Conservation (phyloP, 2,113 vertebrate genomes). For the Spilogale gracilis region DNA sequence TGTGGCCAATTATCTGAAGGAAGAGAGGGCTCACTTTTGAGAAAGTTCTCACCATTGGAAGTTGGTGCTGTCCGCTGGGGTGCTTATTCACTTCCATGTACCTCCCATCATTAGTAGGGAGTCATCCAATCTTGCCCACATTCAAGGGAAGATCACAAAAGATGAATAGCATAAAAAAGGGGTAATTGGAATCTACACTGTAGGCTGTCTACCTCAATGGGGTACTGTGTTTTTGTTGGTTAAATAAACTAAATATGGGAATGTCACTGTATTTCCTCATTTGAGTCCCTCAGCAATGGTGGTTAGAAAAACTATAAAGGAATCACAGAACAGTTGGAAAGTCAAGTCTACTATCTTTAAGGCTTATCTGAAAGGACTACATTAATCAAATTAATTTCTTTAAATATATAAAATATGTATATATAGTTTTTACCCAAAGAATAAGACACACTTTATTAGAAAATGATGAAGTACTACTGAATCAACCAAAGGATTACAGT, state of each 20-base stretch:
- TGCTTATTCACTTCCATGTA: neutral
- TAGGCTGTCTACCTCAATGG: neutral
- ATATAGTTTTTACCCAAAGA: neutral
- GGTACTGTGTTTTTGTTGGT: neutral
- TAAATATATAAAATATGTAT: neutral
- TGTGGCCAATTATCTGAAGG: neutral
- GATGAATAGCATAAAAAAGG: neutral
- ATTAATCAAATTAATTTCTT: neutral
- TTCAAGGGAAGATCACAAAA: neutral
- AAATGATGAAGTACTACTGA: constrained; percentile 51
- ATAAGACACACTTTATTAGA: constrained; percentile 31
- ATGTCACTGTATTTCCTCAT: neutral
- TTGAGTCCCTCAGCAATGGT: neutral
- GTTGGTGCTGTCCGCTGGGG: too few species aligned
- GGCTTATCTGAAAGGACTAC: constrained; percentile 8
- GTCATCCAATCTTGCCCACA: neutral
- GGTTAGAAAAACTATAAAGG: neutral
- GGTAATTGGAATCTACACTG: neutral
- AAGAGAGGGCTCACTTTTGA: neutral
- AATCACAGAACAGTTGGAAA: neutral
- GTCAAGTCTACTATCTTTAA: neutral
- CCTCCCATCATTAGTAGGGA: neutral
- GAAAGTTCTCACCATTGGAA: neutral
- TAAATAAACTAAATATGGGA: neutral
- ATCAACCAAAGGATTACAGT: neutral